A percentile compares a stretch with the other conserved stretches of the same genome.
Evolutionary conservation across 2,113 vertebrate species (phyloP).

Genomic region (Cynocephalus volans): DNA sequence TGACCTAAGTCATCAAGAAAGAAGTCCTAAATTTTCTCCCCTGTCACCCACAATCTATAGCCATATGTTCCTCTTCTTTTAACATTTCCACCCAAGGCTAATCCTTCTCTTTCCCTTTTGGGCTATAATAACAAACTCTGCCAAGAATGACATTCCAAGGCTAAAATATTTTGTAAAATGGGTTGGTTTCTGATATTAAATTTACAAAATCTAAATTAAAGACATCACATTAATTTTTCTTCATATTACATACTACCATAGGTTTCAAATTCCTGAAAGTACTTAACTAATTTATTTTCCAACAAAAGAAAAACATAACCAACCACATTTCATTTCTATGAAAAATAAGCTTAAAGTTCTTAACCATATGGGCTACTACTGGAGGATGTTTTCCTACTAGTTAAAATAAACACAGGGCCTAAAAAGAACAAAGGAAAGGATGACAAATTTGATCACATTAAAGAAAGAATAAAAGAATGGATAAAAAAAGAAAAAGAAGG

Average conservation of each 20-base stretch:
- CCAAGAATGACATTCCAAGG: neutral
- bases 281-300: slow-evolving; percentile 35
- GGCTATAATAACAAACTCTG: neutral
- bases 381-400: neutral
- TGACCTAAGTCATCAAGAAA: neutral
- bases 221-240: neutral
- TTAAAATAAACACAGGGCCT: neutral
- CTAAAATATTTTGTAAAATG: neutral
- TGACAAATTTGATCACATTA: neutral
- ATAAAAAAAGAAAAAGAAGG: neutral
- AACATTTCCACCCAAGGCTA: neutral
- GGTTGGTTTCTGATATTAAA: neutral
- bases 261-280: slow-evolving; percentile 29
- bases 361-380: neutral
- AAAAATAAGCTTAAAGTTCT: slow-evolving; percentile 48
- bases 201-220: slow-evolving; percentile 49
- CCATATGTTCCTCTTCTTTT: neutral
- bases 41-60: neutral
- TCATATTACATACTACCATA: neutral
- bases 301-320: slow-evolving; percentile 23
- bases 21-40: neutral
- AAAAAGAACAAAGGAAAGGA: neutral
- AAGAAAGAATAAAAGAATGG: neutral
- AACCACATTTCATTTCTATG: slow-evolving; percentile 28
- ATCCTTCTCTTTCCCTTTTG: neutral